Evolutionary conservation across 2,888 invertebrate genomes (phyloP), one percentile per base, ranked within the genome.

Genomic region (Mimas tiliae): DNA sequence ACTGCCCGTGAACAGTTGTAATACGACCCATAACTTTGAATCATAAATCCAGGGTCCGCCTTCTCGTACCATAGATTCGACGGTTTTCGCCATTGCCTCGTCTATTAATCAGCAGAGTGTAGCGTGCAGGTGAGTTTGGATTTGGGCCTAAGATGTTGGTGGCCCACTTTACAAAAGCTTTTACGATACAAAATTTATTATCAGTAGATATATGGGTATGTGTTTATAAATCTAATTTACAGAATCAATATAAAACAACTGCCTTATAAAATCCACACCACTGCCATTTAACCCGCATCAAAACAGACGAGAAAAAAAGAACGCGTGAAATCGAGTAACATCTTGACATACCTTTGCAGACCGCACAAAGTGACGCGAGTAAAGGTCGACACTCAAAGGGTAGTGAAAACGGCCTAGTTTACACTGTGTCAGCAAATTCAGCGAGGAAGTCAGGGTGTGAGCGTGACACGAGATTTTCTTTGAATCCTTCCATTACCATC

Each of bases 401-500:
- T 69, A 58, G 69, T 67, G 72, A 67, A 73, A 74, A 74, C 71
- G 68, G 69, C 65, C 66, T 68, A 68, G 72, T 74, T 73, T 69
- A 71, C 72, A 74, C 76, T 73, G 72, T 75, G 73, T 72, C 70
- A 70, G 71, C 70, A 66, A 68, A 71, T 73, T 75, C 68, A 72
- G 70, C 64, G 67, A 71, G 74, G 70, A 78, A 81, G 81, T 78
- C 77, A 75, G 72, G 69, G 69, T 67, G 74, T 65, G 74, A 76
- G 76, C 72, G 76, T 87, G 87, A 88, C 82, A 70, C 70, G 72
- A 76, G 78, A 74, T 74, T 81, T 85, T 83, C 82, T 81, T 82
- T 83, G 78, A 77, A 82, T 83, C 80, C 80, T 58, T 74, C 81
- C 80, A 83, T 88, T 89, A 85, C 78, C 81, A 82, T 79, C 77